phyloP scores from a whole-genome alignment of 1,140 invertebrate species.

The Drosophila orosa region DNA sequence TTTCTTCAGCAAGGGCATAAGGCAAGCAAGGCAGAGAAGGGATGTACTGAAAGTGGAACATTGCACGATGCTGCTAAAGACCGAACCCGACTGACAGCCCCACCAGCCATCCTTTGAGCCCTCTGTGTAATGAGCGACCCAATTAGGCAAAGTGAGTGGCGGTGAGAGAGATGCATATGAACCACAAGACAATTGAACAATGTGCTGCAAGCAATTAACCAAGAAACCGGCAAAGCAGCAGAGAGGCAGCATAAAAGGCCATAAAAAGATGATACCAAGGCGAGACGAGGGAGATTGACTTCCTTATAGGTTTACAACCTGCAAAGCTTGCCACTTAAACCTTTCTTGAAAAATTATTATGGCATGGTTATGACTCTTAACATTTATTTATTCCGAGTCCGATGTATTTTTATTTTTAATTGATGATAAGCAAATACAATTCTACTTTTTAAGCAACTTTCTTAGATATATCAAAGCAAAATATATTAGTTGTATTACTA shows the following conservation, averaged over 20 bases:
- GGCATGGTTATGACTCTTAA: too few species aligned
- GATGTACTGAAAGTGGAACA: slow-evolving; percentile 58
- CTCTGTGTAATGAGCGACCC: slow-evolving; percentile 72
- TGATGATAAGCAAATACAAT: background rate
- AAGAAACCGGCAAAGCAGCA: slow-evolving; percentile 27
- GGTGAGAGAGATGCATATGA: slow-evolving; percentile 74
- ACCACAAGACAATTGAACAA: slow-evolving; percentile 82
- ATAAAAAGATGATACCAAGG: slow-evolving; percentile 28
- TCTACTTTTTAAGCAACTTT: background rate
- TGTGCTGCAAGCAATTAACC: slow-evolving; percentile 70
- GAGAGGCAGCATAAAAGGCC: slow-evolving; percentile 23
- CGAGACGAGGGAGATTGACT: slow-evolving; percentile 7
- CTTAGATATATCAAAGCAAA: background rate
- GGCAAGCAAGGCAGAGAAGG: background rate
- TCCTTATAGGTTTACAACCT: slow-evolving; percentile 13
- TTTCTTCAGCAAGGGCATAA: background rate
- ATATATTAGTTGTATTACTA: background rate
- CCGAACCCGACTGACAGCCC: slow-evolving; percentile 18
- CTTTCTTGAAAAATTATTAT: background rate
- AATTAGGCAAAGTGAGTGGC: slow-evolving; percentile 80
- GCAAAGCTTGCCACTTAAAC: background rate
- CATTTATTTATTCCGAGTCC: too few species aligned
- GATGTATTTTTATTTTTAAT: background rate
- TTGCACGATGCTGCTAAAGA: slow-evolving; percentile 46
- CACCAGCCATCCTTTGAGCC: slow-evolving; percentile 9